Base-by-base conservation (phyloP, 2,888 invertebrate genomes). In the Alentia gelatinosa region DNA sequence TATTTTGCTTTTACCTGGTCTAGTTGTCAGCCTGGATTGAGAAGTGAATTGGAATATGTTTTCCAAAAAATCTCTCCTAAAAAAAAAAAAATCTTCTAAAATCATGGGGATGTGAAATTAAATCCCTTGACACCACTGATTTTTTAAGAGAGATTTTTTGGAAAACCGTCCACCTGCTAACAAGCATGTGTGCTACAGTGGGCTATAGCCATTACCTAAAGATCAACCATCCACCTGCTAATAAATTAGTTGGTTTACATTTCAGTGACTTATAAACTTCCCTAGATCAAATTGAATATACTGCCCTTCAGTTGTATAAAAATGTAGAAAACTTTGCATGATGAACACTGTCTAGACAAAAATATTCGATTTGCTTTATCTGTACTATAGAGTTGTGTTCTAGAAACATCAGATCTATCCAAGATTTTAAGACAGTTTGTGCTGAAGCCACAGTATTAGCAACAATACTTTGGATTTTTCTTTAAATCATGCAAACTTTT, bases 401-500 rank as follows among this genome's bases (percentile, higher is more conserved):
- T 56, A 56, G n/a, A 56, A 56, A 56, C 56, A 56, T 56, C 56
- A 15, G 30, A 68, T 26, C 5, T 68, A 68, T 4, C 33, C 5
- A 68, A 68, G 26, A 68, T 30, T 30, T 68, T 68, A 68, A 15
- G n/a, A n/a, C n/a, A 63, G 5, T 63, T 79, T 39, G 79, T 79
- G 39, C 39, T 79, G 79, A 37, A 39, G 79, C 79, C 79, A 79
- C 79, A 79, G 79, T 79, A 37, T 79, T 39, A 19, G 79, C 19
- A 39, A 79, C 0, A 79, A 12, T 23, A 79, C 39, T 33, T 9
- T n/a, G 74, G 74, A 5, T 63, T 56, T 56, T 19, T 56, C 30
- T 74, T 4, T 75, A 79, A 15, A 79, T 79, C 79, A 79, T 79
- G 79, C 79, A 79, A 79, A 79, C 23, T 79, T 79, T 79, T 39